Percentiles rank a stretch among this genome's conserved stretches.
These are phyloP conservation scores for Idaea aversata DNA, from an alignment of 2,888 invertebrate genomes.

Conservation along the genomic window DNA sequence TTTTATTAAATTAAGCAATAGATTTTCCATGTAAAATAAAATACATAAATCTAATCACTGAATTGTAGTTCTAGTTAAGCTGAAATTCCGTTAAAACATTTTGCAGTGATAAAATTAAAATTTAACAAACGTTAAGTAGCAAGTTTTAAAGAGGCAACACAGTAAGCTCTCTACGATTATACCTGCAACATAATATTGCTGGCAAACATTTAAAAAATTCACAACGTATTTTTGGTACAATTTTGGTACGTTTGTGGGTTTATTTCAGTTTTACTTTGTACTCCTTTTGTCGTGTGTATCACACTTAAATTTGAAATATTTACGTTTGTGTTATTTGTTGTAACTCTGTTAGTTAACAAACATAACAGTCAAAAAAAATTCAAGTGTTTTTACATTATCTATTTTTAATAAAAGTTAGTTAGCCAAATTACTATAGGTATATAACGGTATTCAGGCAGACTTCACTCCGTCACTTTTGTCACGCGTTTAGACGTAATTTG, in stretches of 20 bases:
- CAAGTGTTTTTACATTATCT: not conserved
- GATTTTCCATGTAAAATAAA: too few species aligned
- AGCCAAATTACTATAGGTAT: too few species aligned
- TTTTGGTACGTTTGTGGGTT: conserved; percentile 16
- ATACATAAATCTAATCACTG: too few species aligned
- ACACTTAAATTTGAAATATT: not conserved
- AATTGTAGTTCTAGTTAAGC: too few species aligned
- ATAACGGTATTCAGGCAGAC: too few species aligned
- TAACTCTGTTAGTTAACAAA: not conserved
- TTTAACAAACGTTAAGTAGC: not conserved
- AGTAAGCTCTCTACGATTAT: conserved; percentile 31
- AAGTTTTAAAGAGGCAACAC: conserved; percentile 38
- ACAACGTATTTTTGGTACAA: conserved; percentile 15
- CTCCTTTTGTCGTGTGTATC: conserved; percentile 5
- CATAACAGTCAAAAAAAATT: not conserved
- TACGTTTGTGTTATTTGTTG: not conserved
- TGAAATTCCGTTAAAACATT: not conserved
- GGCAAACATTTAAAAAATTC: conserved; percentile 20
- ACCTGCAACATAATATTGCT: conserved; percentile 15
- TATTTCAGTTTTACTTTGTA: conserved; percentile 16
- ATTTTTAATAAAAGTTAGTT: too few species aligned
- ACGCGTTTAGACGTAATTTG: too few species aligned
- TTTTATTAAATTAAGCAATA: too few species aligned
- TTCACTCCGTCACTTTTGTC: too few species aligned
- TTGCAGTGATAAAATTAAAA: not conserved